phyloP scores from a whole-genome alignment of 2,888 invertebrate genomes.

The Diplolepis rosae region DNA sequence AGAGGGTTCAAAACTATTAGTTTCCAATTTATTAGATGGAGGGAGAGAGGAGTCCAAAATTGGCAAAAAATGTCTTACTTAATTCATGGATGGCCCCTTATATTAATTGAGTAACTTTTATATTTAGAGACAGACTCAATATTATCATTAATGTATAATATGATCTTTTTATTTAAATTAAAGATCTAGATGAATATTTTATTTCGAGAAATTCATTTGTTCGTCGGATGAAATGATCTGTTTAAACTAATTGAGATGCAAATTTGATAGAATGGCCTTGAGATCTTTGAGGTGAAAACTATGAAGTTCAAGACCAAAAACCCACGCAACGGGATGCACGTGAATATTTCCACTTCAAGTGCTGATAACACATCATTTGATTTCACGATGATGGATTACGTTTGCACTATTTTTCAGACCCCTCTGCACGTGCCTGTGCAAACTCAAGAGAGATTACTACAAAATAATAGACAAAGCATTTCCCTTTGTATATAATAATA shows the following conservation, averaged over 20 bases:
- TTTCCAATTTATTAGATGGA: too few relatives aligned
- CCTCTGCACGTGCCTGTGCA: background rate
- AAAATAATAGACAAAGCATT: conserved; percentile 7
- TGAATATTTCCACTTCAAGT: conserved; percentile 1
- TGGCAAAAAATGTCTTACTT: too few relatives aligned
- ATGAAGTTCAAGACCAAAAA: conserved; percentile 12
- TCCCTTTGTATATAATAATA: background rate
- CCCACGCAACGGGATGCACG: background rate
- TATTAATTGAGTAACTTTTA: too few relatives aligned
- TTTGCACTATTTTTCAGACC: background rate
- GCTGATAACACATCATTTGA: conserved; percentile 16
- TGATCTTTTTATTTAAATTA: too few relatives aligned
- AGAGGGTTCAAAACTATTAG: too few relatives aligned
- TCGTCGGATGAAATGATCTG: conserved; percentile 6
- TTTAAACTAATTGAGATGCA: background rate
- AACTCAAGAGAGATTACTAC: background rate
- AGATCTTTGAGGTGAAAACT: background rate
- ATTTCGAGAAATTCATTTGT: background rate
- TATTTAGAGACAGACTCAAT: too few relatives aligned
- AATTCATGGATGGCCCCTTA: too few relatives aligned
- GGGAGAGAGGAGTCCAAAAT: too few relatives aligned
- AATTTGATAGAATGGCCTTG: conserved; percentile 8
- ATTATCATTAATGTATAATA: too few relatives aligned
- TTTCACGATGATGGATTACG: conserved; percentile 14
- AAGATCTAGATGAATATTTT: too few relatives aligned